Evolutionary conservation across 2,113 vertebrate genomes (phyloP), one percentile per base, ranked within the genome.

Genomic region (Psammodynastes pulverulentus): DNA sequence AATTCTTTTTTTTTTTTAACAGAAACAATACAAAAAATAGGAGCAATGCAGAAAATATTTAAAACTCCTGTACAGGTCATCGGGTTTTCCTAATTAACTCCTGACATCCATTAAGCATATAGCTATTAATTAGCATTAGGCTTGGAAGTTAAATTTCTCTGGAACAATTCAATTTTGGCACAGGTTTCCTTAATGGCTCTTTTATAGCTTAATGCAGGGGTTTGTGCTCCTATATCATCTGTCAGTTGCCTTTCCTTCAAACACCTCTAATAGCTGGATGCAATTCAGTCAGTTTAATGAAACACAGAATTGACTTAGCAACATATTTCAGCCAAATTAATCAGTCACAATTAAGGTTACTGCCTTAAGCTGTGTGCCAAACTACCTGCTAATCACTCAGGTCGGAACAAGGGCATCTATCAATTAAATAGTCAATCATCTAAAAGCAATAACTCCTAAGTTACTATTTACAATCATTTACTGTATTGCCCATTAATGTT

Each of bases 71-170:
- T 2, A 26, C 9, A 95, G 93, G 89, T 85, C 90, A 94, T 79
- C 56, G 91, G 92, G 84, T 94, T 96, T 96, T 96, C 94, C 94
- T 29, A 86, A 96, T 96, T 96, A 95, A 94, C 96, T 97, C 89
- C 87, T 96, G 94, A 95, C 92, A 96, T 93, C 96, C 91, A 95
- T 90, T 91, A 96, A 94, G 92, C 93, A 92, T 90, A 93, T 46
- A 93, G 45, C 91, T 89, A 89, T 92, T 96, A 95, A 96, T 96
- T 94, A 95, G 90, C 94, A 94, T 89, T 94, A 94, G 84, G 84
- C 94, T 92, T 90, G 90, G 94, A 96, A 95, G 91, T 54, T 89
- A 95, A 93, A 95, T 96, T 96, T 96, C 93, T 95, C n/a, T 58
- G 93, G 88, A 95, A 92, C 86, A 95, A 96, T 96, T 96, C 29